Evolutionary conservation across 2,113 vertebrate species (phyloP).

Genomic region (Protobothrops mucrosquamatus): DNA sequence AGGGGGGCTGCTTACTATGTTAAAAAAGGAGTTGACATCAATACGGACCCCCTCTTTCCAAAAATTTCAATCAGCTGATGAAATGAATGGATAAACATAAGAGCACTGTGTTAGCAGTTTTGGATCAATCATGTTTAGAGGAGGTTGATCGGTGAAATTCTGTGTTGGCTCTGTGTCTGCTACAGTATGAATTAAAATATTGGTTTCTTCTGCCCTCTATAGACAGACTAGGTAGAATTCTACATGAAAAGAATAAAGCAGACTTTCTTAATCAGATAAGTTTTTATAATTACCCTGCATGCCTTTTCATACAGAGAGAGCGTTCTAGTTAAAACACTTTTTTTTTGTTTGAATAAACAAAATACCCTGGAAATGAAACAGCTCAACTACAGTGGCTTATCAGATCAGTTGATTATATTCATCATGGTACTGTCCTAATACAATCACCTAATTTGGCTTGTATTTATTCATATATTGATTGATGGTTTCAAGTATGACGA

Average conservation of each 20-base stretch:
- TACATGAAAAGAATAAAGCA: not conserved
- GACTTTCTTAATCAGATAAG: not conserved
- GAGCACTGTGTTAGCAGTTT: not conserved
- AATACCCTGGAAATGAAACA: not conserved
- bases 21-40: not conserved
- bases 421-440: not conserved
- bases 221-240: not conserved
- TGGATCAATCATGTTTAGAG: not conserved
- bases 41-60: not conserved
- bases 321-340: not conserved
- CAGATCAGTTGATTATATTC: not conserved
- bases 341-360: not conserved
- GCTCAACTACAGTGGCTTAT: not conserved
- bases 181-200: not conserved
- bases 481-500: not conserved
- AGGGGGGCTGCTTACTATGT: not conserved
- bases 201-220: not conserved
- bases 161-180: not conserved
- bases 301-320: not conserved
- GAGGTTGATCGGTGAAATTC: no score
- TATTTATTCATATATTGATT: not conserved
- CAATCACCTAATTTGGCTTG: not conserved
- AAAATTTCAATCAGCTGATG: not conserved
- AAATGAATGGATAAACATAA: not conserved
- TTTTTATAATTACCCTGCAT: not conserved